These are phyloP conservation scores for Macrostomum lignano DNA, from an alignment of 1,140 invertebrate species.

Conservation along the genomic window DNA sequence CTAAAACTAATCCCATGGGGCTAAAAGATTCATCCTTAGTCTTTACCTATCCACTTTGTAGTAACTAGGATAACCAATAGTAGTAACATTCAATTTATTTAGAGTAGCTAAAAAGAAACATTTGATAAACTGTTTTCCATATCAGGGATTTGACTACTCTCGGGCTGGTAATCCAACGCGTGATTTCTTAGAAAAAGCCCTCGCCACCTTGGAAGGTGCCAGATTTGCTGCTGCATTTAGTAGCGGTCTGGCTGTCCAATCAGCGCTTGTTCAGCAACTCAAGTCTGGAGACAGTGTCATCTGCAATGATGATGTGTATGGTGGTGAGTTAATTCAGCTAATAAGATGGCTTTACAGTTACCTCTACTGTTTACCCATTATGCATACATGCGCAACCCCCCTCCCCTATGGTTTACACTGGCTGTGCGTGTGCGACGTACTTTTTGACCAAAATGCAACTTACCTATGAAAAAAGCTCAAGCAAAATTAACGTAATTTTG, in stretches of 20 bases:
- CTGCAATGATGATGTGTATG: slow-evolving; percentile 72
- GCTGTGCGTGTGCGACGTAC: no score
- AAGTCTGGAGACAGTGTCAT: slow-evolving; percentile 61
- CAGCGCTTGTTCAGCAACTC: slow-evolving; percentile 42
- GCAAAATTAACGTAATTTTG: no score
- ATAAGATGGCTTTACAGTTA: slow-evolving; percentile 6
- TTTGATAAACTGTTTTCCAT: slow-evolving; percentile 11
- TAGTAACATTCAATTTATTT: no score
- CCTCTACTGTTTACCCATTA: slow-evolving; percentile 8
- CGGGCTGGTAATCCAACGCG: slow-evolving; percentile 77
- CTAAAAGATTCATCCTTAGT: no score
- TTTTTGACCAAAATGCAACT: not conserved
- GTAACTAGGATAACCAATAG: no score
- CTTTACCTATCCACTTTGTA: no score
- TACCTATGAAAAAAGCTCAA: not conserved
- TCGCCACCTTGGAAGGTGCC: slow-evolving; percentile 61
- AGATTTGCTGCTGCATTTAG: slow-evolving; percentile 50
- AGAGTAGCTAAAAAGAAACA: no score
- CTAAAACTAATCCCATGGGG: no score
- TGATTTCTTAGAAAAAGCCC: slow-evolving; percentile 51
- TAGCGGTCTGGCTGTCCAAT: slow-evolving; percentile 60
- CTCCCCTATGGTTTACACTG: no score
- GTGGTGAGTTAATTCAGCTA: slow-evolving; percentile 29
- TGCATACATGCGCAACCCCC: no score
- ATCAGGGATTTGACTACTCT: slow-evolving; percentile 61